Evolutionary conservation across 2,113 vertebrate genomes (phyloP).

Genomic region (Turnix velox): DNA sequence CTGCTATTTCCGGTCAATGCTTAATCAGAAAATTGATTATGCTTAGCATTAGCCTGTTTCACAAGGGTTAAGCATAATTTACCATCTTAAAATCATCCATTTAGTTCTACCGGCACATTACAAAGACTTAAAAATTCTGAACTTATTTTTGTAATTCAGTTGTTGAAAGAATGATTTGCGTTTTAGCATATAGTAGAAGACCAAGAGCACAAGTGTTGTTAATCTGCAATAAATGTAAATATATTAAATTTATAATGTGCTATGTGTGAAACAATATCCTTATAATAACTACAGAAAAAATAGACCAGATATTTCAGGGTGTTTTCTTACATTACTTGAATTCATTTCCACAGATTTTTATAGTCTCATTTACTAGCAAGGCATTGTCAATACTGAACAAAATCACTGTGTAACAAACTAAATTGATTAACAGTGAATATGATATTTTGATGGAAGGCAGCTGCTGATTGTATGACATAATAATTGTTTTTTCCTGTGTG

Average conservation of each 20-base stretch:
- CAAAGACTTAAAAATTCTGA: not conserved
- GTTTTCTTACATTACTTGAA: not conserved
- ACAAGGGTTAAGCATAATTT: not conserved
- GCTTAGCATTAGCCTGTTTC: not conserved
- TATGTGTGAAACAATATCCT: not conserved
- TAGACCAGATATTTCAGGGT: not conserved
- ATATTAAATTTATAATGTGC: not conserved
- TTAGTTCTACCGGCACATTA: not conserved
- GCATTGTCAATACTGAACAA: not conserved
- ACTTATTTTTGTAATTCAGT: not conserved
- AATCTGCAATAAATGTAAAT: not conserved
- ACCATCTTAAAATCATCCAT: not conserved
- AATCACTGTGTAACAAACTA: not conserved
- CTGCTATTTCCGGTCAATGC: not conserved
- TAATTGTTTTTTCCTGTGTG: not conserved
- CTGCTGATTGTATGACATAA: not conserved
- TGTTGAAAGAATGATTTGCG: not conserved
- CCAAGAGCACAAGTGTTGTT: not conserved
- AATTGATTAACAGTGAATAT: not conserved
- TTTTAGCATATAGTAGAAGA: not conserved
- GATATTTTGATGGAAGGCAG: conserved; percentile 5
- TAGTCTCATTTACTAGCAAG: not conserved
- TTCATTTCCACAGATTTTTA: not conserved
- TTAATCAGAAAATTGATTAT: not conserved
- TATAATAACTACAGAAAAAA: not conserved